Conservation (phyloP, 2,113 vertebrate species). For the Pseudolaguvia tuberculata region DNA sequence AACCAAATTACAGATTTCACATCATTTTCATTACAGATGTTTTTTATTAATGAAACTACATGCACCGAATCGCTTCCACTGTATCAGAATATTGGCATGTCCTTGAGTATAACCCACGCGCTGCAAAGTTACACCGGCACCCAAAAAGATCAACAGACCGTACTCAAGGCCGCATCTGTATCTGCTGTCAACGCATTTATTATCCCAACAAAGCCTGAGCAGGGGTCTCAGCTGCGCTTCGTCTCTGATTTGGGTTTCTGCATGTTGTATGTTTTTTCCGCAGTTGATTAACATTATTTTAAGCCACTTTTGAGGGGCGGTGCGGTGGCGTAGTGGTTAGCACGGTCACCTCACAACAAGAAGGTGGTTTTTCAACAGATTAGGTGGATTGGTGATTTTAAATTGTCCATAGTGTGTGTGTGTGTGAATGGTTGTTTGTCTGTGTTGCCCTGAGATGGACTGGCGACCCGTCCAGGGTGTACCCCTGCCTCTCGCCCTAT, state of each 20-base stretch:
- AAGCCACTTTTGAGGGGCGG: too few species aligned
- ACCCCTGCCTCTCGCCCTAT: too few species aligned
- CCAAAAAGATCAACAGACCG: neutral
- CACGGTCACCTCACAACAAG: too few species aligned
- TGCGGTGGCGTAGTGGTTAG: too few species aligned
- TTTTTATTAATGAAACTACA: neutral
- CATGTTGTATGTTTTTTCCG: neutral
- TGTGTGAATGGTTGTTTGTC: too few species aligned
- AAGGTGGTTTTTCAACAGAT: too few species aligned
- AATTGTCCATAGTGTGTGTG: too few species aligned
- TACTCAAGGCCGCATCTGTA: neutral
- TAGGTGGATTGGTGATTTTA: too few species aligned
- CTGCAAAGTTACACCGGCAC: neutral
- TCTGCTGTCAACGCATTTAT: conserved; percentile 7
- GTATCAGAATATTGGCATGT: conserved; percentile 8
- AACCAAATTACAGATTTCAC: neutral
- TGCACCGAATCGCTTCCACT: conserved; percentile 2
- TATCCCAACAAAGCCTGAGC: neutral
- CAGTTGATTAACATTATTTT: neutral
- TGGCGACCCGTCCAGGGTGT: too few species aligned
- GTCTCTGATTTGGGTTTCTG: neutral
- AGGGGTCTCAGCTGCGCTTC: neutral
- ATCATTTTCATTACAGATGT: neutral
- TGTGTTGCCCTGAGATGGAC: too few species aligned
- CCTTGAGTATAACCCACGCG: neutral